Conservation (phyloP, 2,113 vertebrate species). For the Pitta sordida region DNA sequence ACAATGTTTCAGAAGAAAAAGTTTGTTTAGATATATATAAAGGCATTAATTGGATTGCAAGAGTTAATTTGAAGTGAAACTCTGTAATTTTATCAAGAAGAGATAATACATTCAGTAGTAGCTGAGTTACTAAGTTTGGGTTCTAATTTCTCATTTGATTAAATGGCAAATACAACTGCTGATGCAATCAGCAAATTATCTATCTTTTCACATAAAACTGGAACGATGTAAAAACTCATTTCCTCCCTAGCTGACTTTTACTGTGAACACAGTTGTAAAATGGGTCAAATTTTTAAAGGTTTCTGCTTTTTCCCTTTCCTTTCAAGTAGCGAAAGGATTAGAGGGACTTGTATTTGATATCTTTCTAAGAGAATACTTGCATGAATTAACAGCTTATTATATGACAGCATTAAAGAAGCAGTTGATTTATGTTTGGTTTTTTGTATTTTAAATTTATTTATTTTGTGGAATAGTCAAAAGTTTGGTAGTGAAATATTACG, state of each 20-base stretch:
- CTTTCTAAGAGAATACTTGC: neutral
- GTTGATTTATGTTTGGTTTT: neutral
- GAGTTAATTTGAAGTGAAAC: neutral
- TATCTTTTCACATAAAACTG: neutral
- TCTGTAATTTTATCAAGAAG: neutral
- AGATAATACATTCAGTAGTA: neutral
- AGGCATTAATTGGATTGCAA: neutral
- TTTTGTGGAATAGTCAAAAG: neutral
- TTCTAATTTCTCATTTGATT: neutral
- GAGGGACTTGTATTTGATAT: neutral
- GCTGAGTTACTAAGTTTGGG: neutral
- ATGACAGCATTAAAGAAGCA: neutral
- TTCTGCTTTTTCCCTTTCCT: neutral
- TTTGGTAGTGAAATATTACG: neutral
- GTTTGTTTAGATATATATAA: neutral
- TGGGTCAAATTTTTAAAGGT: neutral
- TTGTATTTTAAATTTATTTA: neutral
- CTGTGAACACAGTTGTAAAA: neutral
- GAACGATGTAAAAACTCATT: neutral
- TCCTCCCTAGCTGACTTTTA: neutral
- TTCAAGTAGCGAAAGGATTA: neutral
- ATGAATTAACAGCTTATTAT: neutral
- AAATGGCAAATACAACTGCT: conserved; percentile 5
- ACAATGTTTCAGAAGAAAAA: neutral
- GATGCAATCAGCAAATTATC: neutral